Base-by-base conservation (phyloP, 2,888 invertebrate species). In the Archips crataeganus region DNA sequence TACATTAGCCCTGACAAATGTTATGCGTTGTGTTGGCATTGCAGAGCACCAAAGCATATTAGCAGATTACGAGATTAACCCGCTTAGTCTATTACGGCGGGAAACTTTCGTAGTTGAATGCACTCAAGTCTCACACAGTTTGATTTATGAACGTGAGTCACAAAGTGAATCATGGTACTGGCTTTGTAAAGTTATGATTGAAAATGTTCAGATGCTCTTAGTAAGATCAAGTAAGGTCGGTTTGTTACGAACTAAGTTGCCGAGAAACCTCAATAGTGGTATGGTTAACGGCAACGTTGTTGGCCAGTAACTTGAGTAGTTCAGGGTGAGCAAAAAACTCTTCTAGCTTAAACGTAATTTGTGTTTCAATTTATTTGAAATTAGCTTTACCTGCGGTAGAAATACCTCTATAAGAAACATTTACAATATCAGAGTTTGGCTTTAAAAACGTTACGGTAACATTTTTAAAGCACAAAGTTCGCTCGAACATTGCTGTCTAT, bases 1-100 rank as follows among this genome's bases (percentile, higher is more conserved):
- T 68, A 68, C 63, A 73, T 72, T 72, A 71, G 49, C 54, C 23
- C 6, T 47, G 60, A 65, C 65, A 39, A 60, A 71, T 71, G 65
- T 15, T 34, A 57, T 32, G 51, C 54, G 64, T 23, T 59, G 64
- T 57, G 64, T 57, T 64, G 59, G 57, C 70, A 70, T 57, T 11
- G 13, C 45, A 34, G 34, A 34, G 57, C 32, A 42, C 47, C 39
- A 15, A 49, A 61, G 63, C 62, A 45, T 4, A 49, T n/a, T 49
- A 49, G n/a, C 51, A 51, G 51, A 32, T 32, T 61, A 63, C 39
- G 39, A 51, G 60, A 63, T 67, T 72, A 72, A 36, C 34, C 47
- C 13, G 15, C 62, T 34, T 54, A 34, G 34, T 45, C n/a, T 32
- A 45, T 67, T 39, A 67, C 54, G 23, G 10, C 62, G 23, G 10